phyloP scores from a whole-genome alignment of 2,888 invertebrate genomes.

The Cremastinae sp. region DNA sequence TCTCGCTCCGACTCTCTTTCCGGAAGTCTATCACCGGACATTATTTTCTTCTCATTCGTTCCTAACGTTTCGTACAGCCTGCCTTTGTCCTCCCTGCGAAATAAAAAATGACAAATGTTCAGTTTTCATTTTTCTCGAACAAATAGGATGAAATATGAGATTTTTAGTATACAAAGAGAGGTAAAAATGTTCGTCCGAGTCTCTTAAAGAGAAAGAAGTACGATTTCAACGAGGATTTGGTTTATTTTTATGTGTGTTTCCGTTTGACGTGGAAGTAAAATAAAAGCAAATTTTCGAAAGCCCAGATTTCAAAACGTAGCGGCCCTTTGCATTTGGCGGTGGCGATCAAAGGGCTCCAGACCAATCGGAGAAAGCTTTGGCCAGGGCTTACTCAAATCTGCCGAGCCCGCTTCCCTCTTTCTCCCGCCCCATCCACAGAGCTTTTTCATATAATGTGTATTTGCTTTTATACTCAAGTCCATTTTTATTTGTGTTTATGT shows the following conservation, averaged over 20 bases:
- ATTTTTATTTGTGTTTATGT: conserved; percentile 38
- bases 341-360: conserved; percentile 61
- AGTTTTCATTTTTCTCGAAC: conserved; percentile 3
- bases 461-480: conserved; percentile 51
- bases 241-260: conserved; percentile 24
- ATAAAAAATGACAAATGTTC: too few relatives aligned
- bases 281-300: conserved; percentile 49
- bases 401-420: conserved; percentile 19
- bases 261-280: conserved; percentile 41
- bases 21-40: conserved; percentile 33
- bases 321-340: conserved; percentile 54
- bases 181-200: neutral
- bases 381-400: conserved; percentile 52
- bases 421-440: conserved; percentile 34
- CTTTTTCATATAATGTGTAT: conserved; percentile 56
- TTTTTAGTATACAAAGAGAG: neutral
- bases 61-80: conserved; percentile 29
- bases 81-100: conserved; percentile 51
- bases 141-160: conserved; percentile 26
- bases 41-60: conserved; percentile 49
- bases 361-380: conserved; percentile 63
- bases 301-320: conserved; percentile 46
- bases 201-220: neutral
- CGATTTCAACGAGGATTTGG: neutral
- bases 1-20: conserved; percentile 4